Base-by-base conservation (phyloP, 2,888 invertebrate genomes). In the Ennomos quercinarius region DNA sequence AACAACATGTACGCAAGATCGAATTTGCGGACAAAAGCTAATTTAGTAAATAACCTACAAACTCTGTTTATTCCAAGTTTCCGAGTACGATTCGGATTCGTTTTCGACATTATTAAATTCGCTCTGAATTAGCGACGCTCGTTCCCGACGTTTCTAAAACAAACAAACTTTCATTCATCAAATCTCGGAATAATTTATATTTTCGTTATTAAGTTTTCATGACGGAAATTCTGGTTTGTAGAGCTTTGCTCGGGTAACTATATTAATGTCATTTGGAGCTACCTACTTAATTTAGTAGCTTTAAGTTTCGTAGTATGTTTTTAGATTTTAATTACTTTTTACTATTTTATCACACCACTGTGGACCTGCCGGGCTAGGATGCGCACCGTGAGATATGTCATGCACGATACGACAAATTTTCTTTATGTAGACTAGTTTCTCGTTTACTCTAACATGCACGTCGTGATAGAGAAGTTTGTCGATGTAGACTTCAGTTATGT, bases 121-220 rank as follows among this genome's bases (percentile, higher is more conserved):
- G 36, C 27, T 53, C 46, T 1, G 65, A 70, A 68, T 71, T 70
- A 72, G 71, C 63, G 63, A 57, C 57, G 55, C 60, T 56, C 57
- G 55, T 61, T 56, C 55, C 17, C 61, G 35, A 56, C 56, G 61
- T 66, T 61, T 63, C 65, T 56, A 57, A 67, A 66, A 65, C 67
- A 68, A 72, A 70, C 65, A 67, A 69, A 71, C 67, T 74, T 72
- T 64, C 67, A 71, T 72, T 71, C 65, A 68, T 69, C 70, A 70
- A 66, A 63, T 67, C 70, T 62, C 48, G 61, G 66, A 68, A 64
- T 68, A 69, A 70, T 72, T 65, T 63, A 47, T 64, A 61, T 70
- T 62, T 63, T 64, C 63, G 57, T 66, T 60, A 67, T 70, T 67
- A 66, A 67, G 61, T 70, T 68, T 63, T 56, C 50, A 42, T 46